Conservation (phyloP, 1,140 invertebrate genomes). For the Cephus cinctus region DNA sequence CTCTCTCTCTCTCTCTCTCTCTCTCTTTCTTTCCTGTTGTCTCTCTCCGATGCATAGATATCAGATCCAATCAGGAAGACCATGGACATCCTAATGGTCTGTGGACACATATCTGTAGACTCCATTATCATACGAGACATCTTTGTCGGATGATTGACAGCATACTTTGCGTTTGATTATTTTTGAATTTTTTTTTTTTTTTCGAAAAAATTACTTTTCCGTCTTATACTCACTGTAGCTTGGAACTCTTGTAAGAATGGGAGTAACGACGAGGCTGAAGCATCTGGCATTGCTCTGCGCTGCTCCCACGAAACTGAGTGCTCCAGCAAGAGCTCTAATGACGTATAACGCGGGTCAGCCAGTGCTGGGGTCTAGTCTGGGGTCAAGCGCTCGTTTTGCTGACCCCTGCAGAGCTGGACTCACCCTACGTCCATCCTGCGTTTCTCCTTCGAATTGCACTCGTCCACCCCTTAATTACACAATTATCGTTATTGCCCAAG, state of each 20-base stretch:
- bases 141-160: too few species aligned
- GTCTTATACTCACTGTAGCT: too few species aligned
- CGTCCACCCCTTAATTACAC: slow-evolving; percentile 35
- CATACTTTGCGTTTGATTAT: too few species aligned
- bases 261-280: slow-evolving; percentile 13
- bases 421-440: not conserved
- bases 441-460: not conserved
- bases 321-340: slow-evolving; percentile 40
- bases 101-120: too few species aligned
- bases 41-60: too few species aligned
- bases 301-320: slow-evolving; percentile 32
- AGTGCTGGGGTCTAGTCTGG: slow-evolving; percentile 19
- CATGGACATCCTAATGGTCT: too few species aligned
- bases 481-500: slow-evolving; percentile 43
- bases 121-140: too few species aligned
- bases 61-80: too few species aligned
- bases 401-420: slow-evolving; percentile 20
- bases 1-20: not conserved
- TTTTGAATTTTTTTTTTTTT: too few species aligned
- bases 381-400: slow-evolving; percentile 39
- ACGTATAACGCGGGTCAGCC: slow-evolving; percentile 40
- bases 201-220: too few species aligned
- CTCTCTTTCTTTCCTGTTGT: not conserved
- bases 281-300: slow-evolving; percentile 40
- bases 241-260: too few species aligned